These are phyloP conservation scores for Athrips mouffetella DNA, from an alignment of 2,888 invertebrate species.

Conservation along the genomic window DNA sequence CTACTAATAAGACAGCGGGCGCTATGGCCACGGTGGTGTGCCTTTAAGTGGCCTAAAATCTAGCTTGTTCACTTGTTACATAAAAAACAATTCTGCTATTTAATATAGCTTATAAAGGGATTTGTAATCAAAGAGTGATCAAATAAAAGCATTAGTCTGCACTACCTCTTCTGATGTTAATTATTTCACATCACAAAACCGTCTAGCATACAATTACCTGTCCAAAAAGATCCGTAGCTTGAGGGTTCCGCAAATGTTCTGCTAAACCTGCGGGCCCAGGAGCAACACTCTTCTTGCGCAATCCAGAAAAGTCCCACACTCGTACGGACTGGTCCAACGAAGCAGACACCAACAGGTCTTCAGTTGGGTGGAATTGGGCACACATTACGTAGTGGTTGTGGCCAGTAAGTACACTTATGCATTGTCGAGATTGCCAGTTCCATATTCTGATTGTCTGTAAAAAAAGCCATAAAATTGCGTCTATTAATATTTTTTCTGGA, in stretches of 20 bases:
- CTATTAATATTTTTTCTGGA: no score
- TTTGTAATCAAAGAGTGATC: no score
- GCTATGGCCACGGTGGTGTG: no score
- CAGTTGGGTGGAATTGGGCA: slow-evolving; percentile 97
- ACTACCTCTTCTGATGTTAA: no score
- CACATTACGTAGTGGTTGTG: slow-evolving; percentile 99
- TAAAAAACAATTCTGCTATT: no score
- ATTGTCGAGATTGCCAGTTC: slow-evolving; percentile 99
- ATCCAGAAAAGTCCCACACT: slow-evolving; percentile 98
- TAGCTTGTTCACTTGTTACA: no score
- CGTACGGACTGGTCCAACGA: slow-evolving; percentile 98
- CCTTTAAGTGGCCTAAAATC: no score
- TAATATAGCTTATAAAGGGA: no score
- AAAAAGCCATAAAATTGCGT: not conserved
- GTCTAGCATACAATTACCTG: slow-evolving; percentile 52
- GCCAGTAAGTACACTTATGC: slow-evolving; percentile 95
- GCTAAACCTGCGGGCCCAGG: slow-evolving; percentile 95
- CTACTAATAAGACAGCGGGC: no score
- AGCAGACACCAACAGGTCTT: slow-evolving; percentile 98
- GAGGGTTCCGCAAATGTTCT: slow-evolving; percentile 90
- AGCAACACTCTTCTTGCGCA: slow-evolving; percentile 98
- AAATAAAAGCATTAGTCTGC: no score
- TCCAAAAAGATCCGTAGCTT: slow-evolving; percentile 96
- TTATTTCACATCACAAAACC: not conserved
- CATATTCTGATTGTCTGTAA: slow-evolving; percentile 95